A percentile compares a stretch with the other conserved stretches of the same genome.
phyloP scores from a whole-genome alignment of 2,888 invertebrate genomes.

The Amphipoea lucens region DNA sequence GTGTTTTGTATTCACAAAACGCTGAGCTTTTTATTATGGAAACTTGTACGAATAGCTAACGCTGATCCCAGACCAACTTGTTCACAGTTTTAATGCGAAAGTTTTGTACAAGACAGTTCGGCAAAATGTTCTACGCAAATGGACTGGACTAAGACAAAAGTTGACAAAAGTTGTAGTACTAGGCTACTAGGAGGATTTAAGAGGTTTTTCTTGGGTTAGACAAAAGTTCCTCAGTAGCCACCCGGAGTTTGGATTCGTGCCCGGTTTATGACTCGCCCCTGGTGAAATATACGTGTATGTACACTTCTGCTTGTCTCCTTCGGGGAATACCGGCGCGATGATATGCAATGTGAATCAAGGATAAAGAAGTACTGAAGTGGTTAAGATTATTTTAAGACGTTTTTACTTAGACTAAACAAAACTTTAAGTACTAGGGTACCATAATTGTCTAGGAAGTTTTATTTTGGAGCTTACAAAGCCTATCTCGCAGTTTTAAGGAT shows the following conservation, averaged over 20 bases:
- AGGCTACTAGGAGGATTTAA: constrained; percentile 14
- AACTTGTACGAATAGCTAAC: constrained; percentile 47
- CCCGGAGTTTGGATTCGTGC: not conserved
- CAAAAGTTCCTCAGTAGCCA: not conserved
- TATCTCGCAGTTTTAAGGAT: not conserved
- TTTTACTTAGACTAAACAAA: not conserved
- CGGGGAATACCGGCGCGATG: not conserved
- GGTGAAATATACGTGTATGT: not conserved
- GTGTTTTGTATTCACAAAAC: constrained; percentile 63
- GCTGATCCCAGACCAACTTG: constrained; percentile 31
- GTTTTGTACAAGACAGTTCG: constrained; percentile 34
- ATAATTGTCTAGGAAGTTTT: constrained; percentile 13
- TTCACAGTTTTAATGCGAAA: constrained; percentile 49
- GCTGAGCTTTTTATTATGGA: constrained; percentile 47
- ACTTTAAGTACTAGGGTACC: constrained; percentile 23
- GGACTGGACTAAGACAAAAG: constrained; percentile 3
- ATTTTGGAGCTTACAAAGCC: not conserved
- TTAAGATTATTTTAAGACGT: not conserved
- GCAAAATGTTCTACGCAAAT: constrained; percentile 18
- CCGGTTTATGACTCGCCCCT: not conserved
- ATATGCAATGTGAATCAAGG: not conserved
- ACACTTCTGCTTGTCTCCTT: not conserved
- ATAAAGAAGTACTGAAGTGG: no score
- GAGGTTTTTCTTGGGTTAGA: not conserved
- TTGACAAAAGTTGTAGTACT: constrained; percentile 25